Evolutionary conservation across 2,113 vertebrate genomes (phyloP).

Genomic region (Nothoprocta pentlandii): DNA sequence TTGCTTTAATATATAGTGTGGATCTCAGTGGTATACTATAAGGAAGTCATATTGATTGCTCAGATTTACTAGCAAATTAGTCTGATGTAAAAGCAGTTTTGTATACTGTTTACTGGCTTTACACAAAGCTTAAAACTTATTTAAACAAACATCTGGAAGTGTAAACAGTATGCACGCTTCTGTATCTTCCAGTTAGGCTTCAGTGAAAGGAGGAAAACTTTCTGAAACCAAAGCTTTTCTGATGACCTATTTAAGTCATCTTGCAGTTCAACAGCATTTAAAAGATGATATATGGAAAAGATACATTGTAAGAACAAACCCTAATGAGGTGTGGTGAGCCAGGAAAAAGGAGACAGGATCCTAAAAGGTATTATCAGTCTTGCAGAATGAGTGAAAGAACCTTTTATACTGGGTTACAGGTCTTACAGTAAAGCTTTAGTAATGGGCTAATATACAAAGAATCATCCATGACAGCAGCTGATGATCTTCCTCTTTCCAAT

Average conservation of each 20-base stretch:
- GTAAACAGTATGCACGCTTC: background rate
- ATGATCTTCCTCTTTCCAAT: background rate
- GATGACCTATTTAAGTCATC: background rate
- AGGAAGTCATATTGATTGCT: background rate
- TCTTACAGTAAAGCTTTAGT: background rate
- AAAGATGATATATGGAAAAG: background rate
- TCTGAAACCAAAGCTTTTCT: slow-evolving; percentile 10
- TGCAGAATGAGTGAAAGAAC: slow-evolving; percentile 22
- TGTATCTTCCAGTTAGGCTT: background rate
- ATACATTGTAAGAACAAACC: background rate
- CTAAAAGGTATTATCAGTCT: background rate
- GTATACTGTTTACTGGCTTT: background rate
- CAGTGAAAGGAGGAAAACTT: background rate
- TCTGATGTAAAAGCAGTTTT: background rate
- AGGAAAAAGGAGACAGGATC: background rate
- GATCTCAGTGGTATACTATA: background rate
- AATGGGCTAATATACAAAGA: background rate
- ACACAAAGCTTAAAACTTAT: background rate
- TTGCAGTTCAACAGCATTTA: background rate
- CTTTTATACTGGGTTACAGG: background rate
- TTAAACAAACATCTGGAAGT: background rate
- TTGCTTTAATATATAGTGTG: background rate
- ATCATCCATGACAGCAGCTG: background rate
- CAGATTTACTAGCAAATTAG: background rate
- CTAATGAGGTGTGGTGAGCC: slow-evolving; percentile 24